A percentile compares a stretch with the other conserved stretches of the same genome.
These are phyloP conservation scores for Montipora cactus DNA, from an alignment of 64 coral and sea anemone genomes.

Conservation along the genomic window DNA sequence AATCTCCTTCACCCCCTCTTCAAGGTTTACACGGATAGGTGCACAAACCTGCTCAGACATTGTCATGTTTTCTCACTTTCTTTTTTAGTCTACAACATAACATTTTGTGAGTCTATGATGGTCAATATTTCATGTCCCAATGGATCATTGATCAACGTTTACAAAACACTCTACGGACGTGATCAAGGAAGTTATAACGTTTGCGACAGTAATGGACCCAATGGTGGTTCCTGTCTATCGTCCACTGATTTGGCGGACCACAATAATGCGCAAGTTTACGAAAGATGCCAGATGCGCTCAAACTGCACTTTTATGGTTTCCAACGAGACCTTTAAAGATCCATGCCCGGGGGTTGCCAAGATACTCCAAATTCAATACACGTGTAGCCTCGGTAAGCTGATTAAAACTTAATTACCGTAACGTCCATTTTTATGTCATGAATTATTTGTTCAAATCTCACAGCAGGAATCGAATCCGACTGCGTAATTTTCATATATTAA, in stretches of 20 bases:
- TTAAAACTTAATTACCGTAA: too few relatives aligned
- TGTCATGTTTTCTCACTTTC: not conserved
- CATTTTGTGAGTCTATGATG: constrained; percentile 26
- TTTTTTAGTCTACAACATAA: constrained; percentile 33
- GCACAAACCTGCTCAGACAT: too few relatives aligned
- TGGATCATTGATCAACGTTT: constrained; percentile 55
- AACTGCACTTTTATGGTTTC: constrained; percentile 42
- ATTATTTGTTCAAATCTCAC: too few relatives aligned
- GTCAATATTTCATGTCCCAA: constrained; percentile 30
- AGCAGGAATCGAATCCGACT: too few relatives aligned
- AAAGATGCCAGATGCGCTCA: constrained; percentile 50
- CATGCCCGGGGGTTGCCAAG: constrained; percentile 49
- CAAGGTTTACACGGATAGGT: too few relatives aligned
- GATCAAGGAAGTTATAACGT: not conserved
- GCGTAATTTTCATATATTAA: too few relatives aligned
- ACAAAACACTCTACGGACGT: constrained; percentile 32
- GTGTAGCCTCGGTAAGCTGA: constrained; percentile 47
- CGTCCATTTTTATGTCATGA: too few relatives aligned
- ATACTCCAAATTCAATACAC: constrained; percentile 29
- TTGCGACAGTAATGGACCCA: not conserved
- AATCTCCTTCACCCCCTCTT: too few relatives aligned
- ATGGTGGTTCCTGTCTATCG: not conserved
- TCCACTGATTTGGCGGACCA: constrained; percentile 27
- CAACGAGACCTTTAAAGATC: constrained; percentile 28
- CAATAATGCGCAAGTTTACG: constrained; percentile 43